phyloP scores from a whole-genome alignment of 2,797 vertebrate species.

The Tarsius wallacei region DNA sequence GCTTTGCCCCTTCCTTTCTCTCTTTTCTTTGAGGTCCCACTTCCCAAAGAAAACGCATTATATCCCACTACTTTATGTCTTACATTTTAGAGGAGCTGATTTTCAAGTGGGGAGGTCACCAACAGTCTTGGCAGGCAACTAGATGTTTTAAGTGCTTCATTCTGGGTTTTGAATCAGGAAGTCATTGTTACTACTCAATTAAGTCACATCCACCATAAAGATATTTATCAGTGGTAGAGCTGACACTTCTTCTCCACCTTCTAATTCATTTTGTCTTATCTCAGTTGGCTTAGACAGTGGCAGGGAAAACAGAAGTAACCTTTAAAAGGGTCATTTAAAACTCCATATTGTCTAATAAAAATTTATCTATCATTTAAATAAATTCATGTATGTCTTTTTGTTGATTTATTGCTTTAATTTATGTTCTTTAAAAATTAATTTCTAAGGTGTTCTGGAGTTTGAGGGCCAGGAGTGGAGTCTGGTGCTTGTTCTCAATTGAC shows the following conservation, averaged over 20 bases:
- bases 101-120: neutral
- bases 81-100: neutral
- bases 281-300: neutral
- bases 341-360: neutral
- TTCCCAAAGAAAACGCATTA: neutral
- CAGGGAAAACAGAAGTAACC: neutral
- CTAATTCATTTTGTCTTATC: neutral
- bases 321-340: neutral
- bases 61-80: neutral
- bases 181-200: neutral
- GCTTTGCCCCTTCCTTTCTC: neutral
- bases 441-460: neutral
- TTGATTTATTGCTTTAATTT: conserved; percentile 6
- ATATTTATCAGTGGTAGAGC: neutral
- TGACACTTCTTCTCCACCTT: neutral
- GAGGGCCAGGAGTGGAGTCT: neutral
- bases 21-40: neutral
- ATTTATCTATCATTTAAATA: neutral
- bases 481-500: neutral
- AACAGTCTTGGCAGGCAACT: neutral
- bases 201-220: neutral
- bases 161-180: conserved; percentile 7
- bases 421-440: conserved; percentile 6
- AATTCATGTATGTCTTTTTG: neutral
- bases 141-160: neutral